Evolutionary conservation across 64 coral and sea anemone species (phyloP).

Genomic region (Orbicella faveolata): DNA sequence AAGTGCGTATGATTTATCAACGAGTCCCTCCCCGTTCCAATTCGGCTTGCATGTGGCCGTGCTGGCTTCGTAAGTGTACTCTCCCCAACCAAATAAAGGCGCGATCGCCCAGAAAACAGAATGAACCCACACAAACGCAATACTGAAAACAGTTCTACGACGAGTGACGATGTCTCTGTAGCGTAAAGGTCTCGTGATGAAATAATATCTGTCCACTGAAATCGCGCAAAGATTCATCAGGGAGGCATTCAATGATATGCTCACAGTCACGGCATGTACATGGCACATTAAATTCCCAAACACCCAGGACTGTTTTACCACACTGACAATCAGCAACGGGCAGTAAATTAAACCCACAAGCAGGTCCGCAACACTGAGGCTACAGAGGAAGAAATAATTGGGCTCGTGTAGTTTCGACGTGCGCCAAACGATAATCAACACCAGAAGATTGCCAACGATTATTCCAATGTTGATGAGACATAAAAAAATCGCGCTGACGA

Average conservation of each 20-base stretch:
- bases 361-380: slow-evolving; percentile 31
- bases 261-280: slow-evolving; percentile 1
- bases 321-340: slow-evolving; percentile 35
- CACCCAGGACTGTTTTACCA: slow-evolving; percentile 24
- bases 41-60: slow-evolving; percentile 70
- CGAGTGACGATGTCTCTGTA: slow-evolving; percentile 50
- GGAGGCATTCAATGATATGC: slow-evolving; percentile 13
- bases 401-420: slow-evolving; percentile 38
- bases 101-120: slow-evolving; percentile 59
- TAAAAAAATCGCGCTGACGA: slow-evolving; percentile 5
- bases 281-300: slow-evolving; percentile 9
- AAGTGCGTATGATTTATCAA: slow-evolving; percentile 50
- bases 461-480: slow-evolving; percentile 28
- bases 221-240: slow-evolving; percentile 36
- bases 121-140: slow-evolving; percentile 49
- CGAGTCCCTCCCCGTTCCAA: slow-evolving; percentile 46
- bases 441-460: slow-evolving; percentile 34
- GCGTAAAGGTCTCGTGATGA: slow-evolving; percentile 31
- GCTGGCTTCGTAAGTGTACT: slow-evolving; percentile 50
- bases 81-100: slow-evolving; percentile 59
- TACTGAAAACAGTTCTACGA: slow-evolving; percentile 15
- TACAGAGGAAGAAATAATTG: slow-evolving; percentile 40
- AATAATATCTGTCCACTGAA: slow-evolving; percentile 37
- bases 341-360: slow-evolving; percentile 31
- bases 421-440: slow-evolving; percentile 8